These are phyloP conservation scores for Drosophila elegans DNA, from an alignment of 1,140 invertebrate species.

Conservation along the genomic window DNA sequence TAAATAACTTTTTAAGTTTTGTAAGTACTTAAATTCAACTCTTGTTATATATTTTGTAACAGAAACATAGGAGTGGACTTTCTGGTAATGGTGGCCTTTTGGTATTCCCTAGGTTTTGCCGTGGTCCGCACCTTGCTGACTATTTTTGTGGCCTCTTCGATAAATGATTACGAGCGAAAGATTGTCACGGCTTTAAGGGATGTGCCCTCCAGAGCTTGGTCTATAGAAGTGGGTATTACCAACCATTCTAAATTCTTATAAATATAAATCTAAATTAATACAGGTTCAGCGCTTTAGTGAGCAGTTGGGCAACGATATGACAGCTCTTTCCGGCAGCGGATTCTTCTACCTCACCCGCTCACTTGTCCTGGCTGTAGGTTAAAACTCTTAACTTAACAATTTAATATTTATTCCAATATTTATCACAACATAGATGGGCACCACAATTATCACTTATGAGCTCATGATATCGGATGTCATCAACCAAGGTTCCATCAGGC, in stretches of 20 bases:
- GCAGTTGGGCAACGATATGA: constrained; percentile 87
- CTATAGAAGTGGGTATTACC: constrained; percentile 85
- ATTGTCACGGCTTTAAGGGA: constrained; percentile 86
- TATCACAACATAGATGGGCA: constrained; percentile 85
- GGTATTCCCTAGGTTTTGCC: constrained; percentile 88
- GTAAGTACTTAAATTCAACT: too few species aligned
- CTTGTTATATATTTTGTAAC: not conserved
- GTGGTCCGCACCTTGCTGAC: constrained; percentile 87
- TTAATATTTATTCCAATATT: not conserved
- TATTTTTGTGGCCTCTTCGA: constrained; percentile 87
- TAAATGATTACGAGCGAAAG: constrained; percentile 87
- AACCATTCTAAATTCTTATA: too few species aligned
- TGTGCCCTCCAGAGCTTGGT: constrained; percentile 86
- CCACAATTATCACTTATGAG: constrained; percentile 89
- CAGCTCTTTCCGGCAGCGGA: constrained; percentile 87
- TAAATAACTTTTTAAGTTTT: too few species aligned
- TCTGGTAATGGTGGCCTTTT: constrained; percentile 86
- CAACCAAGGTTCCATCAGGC: constrained; percentile 73
- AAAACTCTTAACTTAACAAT: not conserved
- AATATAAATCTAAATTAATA: not conserved
- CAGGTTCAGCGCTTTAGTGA: constrained; percentile 86
- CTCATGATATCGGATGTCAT: constrained; percentile 86
- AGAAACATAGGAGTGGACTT: constrained; percentile 79
- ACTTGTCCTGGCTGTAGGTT: constrained; percentile 86
- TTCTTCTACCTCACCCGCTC: constrained; percentile 89